Evolutionary conservation across 2,797 vertebrate species (phyloP).

Genomic region (Serranus cabrilla): DNA sequence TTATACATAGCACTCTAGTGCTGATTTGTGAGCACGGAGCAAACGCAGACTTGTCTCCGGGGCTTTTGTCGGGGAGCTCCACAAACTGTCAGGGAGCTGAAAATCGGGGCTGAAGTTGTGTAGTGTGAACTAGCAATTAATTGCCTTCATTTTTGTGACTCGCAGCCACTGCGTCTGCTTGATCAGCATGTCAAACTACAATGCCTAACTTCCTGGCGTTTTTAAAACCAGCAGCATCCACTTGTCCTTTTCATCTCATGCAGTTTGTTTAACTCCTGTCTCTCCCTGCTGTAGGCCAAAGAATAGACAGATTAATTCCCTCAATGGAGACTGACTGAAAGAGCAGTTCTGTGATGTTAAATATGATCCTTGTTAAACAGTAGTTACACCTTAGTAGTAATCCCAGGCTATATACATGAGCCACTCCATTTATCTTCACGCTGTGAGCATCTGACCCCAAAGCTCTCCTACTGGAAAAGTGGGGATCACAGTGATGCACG

Average conservation of each 20-base stretch:
- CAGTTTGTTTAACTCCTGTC: background rate
- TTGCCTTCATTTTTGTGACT: background rate
- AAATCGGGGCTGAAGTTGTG: too few relatives aligned
- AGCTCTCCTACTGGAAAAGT: slow-evolving; percentile 18
- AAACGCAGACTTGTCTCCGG: too few relatives aligned
- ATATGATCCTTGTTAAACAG: background rate
- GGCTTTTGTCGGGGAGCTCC: too few relatives aligned
- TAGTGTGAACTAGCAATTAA: background rate
- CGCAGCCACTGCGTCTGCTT: background rate
- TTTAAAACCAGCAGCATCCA: background rate
- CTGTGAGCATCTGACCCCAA: slow-evolving; percentile 6
- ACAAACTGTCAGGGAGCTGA: too few relatives aligned
- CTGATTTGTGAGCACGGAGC: too few relatives aligned
- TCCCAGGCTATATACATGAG: background rate
- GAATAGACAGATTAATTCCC: background rate
- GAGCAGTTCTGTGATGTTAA: background rate
- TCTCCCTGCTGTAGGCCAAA: background rate
- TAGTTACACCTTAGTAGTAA: background rate
- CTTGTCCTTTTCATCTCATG: background rate
- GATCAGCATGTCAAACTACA: background rate
- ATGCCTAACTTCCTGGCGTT: background rate
- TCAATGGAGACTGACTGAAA: background rate
- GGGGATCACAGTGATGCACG: slow-evolving; percentile 25
- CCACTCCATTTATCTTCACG: background rate
- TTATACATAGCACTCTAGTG: too few relatives aligned